Evolutionary conservation across 1,140 invertebrate species (phyloP).

Genomic region (Drosophila bipectinata): DNA sequence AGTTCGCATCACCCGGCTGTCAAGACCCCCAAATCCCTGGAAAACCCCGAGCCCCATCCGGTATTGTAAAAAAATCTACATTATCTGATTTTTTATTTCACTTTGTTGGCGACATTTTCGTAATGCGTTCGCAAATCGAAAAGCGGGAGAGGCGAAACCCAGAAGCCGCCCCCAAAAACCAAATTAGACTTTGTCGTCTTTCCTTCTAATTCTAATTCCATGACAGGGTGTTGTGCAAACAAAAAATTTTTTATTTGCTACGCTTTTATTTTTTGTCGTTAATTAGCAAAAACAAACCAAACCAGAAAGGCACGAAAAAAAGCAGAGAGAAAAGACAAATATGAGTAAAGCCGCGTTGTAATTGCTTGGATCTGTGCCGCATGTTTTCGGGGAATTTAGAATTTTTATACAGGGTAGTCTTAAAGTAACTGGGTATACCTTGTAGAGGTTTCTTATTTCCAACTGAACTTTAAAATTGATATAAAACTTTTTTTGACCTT

Average conservation of each 20-base stretch:
- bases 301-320: neutral
- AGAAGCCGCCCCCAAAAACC: neutral
- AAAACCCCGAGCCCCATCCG: neutral
- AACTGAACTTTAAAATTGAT: too few species aligned
- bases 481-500: too few species aligned
- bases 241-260: constrained; percentile 33
- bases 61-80: constrained; percentile 50
- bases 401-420: neutral
- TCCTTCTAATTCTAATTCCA: constrained; percentile 3
- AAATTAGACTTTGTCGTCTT: constrained; percentile 10
- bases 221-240: constrained; percentile 58
- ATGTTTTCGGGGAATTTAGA: constrained; percentile 52
- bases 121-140: constrained; percentile 77
- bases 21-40: constrained; percentile 19
- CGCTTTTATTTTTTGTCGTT: constrained; percentile 52
- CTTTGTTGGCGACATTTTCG: constrained; percentile 68
- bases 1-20: constrained; percentile 19
- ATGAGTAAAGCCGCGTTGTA: constrained; percentile 12
- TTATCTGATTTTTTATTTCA: constrained; percentile 67
- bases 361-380: constrained; percentile 33
- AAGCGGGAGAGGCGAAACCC: constrained; percentile 40
- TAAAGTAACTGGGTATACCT: too few species aligned
- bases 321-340: constrained; percentile 25
- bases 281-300: constrained; percentile 53
- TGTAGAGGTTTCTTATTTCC: too few species aligned